Conservation (phyloP, 2,888 invertebrate genomes). For the Caradrina kadenii region DNA sequence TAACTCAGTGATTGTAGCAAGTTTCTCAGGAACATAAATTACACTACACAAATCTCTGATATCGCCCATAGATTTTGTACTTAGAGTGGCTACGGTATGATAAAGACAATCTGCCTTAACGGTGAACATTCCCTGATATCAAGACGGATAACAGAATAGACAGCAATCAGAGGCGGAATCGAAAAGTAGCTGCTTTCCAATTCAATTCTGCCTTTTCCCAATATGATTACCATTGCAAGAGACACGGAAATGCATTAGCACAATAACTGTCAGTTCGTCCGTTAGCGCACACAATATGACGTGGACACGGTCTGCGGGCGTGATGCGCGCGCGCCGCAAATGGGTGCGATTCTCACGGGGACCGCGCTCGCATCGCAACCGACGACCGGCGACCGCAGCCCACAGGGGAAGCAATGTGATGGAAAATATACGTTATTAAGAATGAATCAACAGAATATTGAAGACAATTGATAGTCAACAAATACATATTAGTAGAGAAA, state of each 20-base stretch:
- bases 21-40: conserved; percentile 52
- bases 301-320: conserved; percentile 66
- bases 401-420: conserved; percentile 43
- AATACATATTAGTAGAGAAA: conserved; percentile 8
- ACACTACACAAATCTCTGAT: conserved; percentile 46
- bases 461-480: conserved; percentile 7
- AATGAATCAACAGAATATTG: conserved; percentile 22
- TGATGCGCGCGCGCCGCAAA: conserved; percentile 74
- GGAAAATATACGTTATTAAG: conserved; percentile 33
- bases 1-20: conserved; percentile 52
- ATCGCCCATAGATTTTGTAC: conserved; percentile 45
- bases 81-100: conserved; percentile 43
- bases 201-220: conserved; percentile 61
- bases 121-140: conserved; percentile 57
- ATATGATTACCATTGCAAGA: conserved; percentile 62
- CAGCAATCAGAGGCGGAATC: conserved; percentile 54
- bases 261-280: conserved; percentile 77
- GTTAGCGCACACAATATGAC: conserved; percentile 75
- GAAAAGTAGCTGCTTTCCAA: conserved; percentile 59
- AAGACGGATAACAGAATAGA: conserved; percentile 54
- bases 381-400: conserved; percentile 18
- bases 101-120: conserved; percentile 58
- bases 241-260: conserved; percentile 76
- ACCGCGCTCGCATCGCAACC: conserved; percentile 39
- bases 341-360: conserved; percentile 79